Conservation (phyloP, 2,888 invertebrate genomes). For the Drosophila acutilabella region DNA sequence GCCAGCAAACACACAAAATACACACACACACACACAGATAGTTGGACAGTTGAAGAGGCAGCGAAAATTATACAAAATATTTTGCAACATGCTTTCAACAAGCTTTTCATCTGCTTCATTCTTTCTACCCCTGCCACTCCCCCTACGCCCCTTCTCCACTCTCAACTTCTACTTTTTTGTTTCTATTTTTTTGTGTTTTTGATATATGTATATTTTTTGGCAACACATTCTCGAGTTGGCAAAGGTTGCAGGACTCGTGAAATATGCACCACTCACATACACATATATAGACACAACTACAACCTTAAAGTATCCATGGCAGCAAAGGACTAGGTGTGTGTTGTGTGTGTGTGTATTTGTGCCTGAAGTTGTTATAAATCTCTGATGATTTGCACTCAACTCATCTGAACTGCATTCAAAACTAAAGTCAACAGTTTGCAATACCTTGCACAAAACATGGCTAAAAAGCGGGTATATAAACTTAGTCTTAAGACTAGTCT, state of each 20-base stretch:
- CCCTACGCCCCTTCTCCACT: neutral
- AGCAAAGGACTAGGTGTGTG: neutral
- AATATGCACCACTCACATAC: constrained; percentile 58
- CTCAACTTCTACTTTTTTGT: constrained; percentile 11
- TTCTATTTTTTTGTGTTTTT: constrained; percentile 8
- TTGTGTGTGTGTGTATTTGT: constrained; percentile 17
- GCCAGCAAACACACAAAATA: constrained; percentile 50
- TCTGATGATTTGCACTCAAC: constrained; percentile 61
- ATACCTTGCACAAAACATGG: constrained; percentile 18
- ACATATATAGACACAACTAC: constrained; percentile 4
- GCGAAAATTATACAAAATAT: constrained; percentile 70
- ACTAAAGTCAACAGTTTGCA: constrained; percentile 44
- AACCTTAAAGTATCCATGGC: constrained; percentile 18
- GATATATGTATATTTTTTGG: constrained; percentile 31
- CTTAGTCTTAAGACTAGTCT: too few species aligned
- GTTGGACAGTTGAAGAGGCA: constrained; percentile 47
- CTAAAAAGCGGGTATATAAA: neutral
- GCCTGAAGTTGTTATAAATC: constrained; percentile 66
- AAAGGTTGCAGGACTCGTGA: constrained; percentile 47
- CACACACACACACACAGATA: constrained; percentile 26
- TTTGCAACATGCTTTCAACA: constrained; percentile 66
- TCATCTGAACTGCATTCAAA: constrained; percentile 49
- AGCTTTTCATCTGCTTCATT: constrained; percentile 11
- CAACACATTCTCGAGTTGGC: constrained; percentile 37
- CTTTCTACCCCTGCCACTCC: neutral